Evolutionary conservation across 1,140 invertebrate genomes (phyloP).

Genomic region (Rhopalosiphum padi): DNA sequence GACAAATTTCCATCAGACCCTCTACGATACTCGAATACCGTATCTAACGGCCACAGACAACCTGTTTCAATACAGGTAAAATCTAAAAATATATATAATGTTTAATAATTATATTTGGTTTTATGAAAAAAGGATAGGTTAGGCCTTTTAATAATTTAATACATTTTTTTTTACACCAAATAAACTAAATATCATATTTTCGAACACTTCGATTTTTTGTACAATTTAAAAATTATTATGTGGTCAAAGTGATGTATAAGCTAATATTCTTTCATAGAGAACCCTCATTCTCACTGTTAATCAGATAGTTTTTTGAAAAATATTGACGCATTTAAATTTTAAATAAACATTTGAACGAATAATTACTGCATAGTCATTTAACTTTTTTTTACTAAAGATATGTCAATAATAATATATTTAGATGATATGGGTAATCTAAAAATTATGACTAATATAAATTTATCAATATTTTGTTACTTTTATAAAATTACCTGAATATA

Average conservation of each 20-base stretch:
- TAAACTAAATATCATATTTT: background rate
- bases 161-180: background rate
- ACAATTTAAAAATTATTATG: background rate
- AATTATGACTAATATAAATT: too few relatives aligned
- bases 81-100: background rate
- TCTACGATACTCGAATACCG: constrained; percentile 75
- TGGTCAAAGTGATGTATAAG: too few relatives aligned
- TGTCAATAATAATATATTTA: too few relatives aligned
- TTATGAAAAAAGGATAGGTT: too few relatives aligned
- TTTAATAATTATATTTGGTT: background rate
- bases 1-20: constrained; percentile 64
- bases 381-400: background rate
- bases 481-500: background rate
- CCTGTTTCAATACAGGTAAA: constrained; percentile 83
- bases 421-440: too few relatives aligned
- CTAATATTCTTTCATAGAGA: background rate
- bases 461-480: too few relatives aligned
- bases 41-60: constrained; percentile 80
- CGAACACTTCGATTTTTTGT: background rate
- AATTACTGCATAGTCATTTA: background rate
- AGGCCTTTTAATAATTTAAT: background rate
- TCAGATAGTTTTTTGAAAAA: background rate
- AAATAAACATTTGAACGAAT: background rate
- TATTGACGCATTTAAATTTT: background rate
- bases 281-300: background rate